These are phyloP conservation scores for Aphaenogaster floridana DNA, from an alignment of 1,140 invertebrate genomes.

Conservation along the genomic window DNA sequence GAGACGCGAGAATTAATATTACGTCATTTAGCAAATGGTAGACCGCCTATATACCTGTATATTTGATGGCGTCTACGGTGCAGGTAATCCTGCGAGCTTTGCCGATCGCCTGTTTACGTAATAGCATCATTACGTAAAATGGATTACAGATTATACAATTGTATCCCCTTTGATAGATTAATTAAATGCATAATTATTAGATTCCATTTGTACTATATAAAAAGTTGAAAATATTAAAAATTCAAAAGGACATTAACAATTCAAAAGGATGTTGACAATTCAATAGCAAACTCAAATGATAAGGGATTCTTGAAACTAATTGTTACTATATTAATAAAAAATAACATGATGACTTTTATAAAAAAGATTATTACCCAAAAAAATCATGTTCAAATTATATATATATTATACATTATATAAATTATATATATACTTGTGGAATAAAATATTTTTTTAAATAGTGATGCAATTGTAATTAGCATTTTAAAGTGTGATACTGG, in stretches of 20 bases:
- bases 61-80: slow-evolving; percentile 32
- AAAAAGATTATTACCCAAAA: background rate
- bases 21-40: slow-evolving; percentile 62
- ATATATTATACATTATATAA: background rate
- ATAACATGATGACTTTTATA: background rate
- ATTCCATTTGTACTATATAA: background rate
- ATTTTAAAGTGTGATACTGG: background rate
- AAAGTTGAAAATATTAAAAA: background rate
- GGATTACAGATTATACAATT: slow-evolving; percentile 53
- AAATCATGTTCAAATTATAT: background rate
- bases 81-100: slow-evolving; percentile 56
- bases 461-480: background rate
- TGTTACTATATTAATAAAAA: background rate
- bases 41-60: slow-evolving; percentile 8
- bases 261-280: background rate
- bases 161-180: slow-evolving; percentile 39
- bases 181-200: slow-evolving; percentile 48
- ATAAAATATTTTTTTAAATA: background rate
- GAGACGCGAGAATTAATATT: slow-evolving; percentile 59
- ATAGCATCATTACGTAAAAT: slow-evolving; percentile 58
- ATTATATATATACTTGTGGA: background rate
- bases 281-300: background rate
- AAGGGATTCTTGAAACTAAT: background rate
- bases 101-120: slow-evolving; percentile 48
- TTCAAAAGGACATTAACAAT: background rate